Base-by-base conservation (phyloP, 2,113 vertebrate genomes). In the Clupea harengus region DNA sequence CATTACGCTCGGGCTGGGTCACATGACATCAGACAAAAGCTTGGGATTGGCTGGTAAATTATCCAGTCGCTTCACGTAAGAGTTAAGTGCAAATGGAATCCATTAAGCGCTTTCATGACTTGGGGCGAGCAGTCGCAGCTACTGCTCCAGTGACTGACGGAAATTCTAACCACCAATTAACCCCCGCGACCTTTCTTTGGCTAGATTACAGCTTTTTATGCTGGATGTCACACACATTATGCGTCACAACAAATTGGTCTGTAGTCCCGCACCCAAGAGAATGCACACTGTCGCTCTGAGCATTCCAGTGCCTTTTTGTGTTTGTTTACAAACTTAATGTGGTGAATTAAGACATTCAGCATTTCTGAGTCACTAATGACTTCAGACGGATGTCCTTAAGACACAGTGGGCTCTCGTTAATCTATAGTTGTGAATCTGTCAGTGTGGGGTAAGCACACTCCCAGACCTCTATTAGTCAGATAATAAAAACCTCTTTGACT, bases 161-260 rank as follows among this genome's bases (percentile, higher is more conserved):
- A 52, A 45, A 84, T 82, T 85, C 82, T 90, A 89, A 90, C 84
- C 81, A 86, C 83, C 85, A 90, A 90, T 90, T 91, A 89, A 89
- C 89, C 86, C 86, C 44, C 22, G 49, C 87, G 86, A 82, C 88
- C 87, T 64, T 2, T 67, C 83, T 81, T 72, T 84, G 87, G 86
- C 85, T 88, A 88, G 87, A 89, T 85, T 84, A 86, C 83, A 86
- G 64, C 80, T 88, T 54, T 82, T 25, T 84, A 88, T 88, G 86
- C 87, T 84, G 81, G 64, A 52, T 82, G 86, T 84, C 87, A 85
- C 80, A 86, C 81, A 52, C 84, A 88, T 86, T 88, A 86, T 10
- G 45, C 47, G 17, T 87, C 83, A 82, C 78, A 85, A 84, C 84
- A 39, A 39, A 86, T n/a, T 78, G 18, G 18, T 54, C 39, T 88